phyloP scores from a whole-genome alignment of 1,140 invertebrate species.

The Maconellicoccus hirsutus region DNA sequence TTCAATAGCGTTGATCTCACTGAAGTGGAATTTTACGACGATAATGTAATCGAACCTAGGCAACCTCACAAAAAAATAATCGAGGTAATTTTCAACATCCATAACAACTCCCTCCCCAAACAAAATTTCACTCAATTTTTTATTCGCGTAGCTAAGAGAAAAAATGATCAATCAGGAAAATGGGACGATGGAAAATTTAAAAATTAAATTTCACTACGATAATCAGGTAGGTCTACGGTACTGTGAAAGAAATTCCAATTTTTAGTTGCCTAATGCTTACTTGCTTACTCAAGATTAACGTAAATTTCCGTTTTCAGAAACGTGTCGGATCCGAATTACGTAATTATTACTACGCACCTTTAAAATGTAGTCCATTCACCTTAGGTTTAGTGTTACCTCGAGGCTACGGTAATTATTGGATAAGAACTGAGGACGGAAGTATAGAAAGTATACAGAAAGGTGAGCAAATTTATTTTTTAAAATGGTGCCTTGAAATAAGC shows the following conservation, averaged over 20 bases:
- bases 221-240: slow-evolving; percentile 48
- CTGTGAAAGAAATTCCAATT: too few species aligned
- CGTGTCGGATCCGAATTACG: slow-evolving; percentile 65
- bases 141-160: slow-evolving; percentile 44
- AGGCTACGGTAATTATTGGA: slow-evolving; percentile 61
- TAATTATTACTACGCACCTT: slow-evolving; percentile 69
- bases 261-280: too few species aligned
- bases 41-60: slow-evolving; percentile 37
- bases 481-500: too few species aligned
- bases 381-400: slow-evolving; percentile 68
- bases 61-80: slow-evolving; percentile 31
- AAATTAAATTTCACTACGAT: slow-evolving; percentile 68
- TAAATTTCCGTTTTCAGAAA: slow-evolving; percentile 40
- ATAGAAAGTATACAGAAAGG: slow-evolving; percentile 30
- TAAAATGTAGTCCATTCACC: slow-evolving; percentile 75
- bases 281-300: too few species aligned
- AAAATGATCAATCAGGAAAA: slow-evolving; percentile 58
- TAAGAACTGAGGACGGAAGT: slow-evolving; percentile 39
- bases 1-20: slow-evolving; percentile 93
- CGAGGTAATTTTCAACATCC: too few species aligned
- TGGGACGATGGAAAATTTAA: slow-evolving; percentile 50
- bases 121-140: too few species aligned
- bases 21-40: slow-evolving; percentile 80
- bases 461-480: too few species aligned
- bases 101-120: too few species aligned